Conservation (phyloP, 2,797 vertebrate species). For the Smutsia gigantea region DNA sequence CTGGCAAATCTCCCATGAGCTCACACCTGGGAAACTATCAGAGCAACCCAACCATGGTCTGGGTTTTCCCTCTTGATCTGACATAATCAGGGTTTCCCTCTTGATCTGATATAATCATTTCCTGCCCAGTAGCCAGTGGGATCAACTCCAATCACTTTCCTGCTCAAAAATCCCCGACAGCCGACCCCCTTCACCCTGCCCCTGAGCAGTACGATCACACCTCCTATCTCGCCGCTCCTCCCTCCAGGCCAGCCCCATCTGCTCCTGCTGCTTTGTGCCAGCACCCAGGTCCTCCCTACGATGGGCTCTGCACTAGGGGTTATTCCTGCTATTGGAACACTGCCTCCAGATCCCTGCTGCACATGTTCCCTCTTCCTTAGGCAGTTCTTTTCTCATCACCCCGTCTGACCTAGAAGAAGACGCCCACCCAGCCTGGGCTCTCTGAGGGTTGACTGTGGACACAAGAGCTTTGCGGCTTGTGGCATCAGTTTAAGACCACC, state of each 20-base stretch:
- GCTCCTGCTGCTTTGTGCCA: rapidly evolving
- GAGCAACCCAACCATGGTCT: background rate
- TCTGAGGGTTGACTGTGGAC: rapidly evolving
- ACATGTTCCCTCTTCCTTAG: background rate
- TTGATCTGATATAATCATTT: background rate
- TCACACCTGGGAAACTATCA: background rate
- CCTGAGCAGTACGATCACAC: rapidly evolving
- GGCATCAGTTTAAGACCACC: rapidly evolving
- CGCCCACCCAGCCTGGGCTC: background rate
- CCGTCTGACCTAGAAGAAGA: background rate
- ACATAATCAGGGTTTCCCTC: background rate
- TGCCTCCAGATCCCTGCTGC: background rate
- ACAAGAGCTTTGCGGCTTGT: too few species aligned
- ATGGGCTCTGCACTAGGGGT: background rate
- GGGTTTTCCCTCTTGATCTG: background rate
- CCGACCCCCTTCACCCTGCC: too few species aligned
- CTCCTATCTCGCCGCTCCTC: rapidly evolving
- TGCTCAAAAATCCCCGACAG: background rate
- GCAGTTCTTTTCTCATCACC: background rate
- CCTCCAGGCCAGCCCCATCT: background rate
- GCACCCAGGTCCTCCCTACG: background rate
- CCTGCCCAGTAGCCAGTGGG: rapidly evolving
- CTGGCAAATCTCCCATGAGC: background rate
- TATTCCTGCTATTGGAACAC: background rate
- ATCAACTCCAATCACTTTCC: background rate